Percentiles rank a stretch among this genome's conserved stretches.
Conservation (phyloP, 2,797 vertebrate genomes). For the Carduelis carduelis region DNA sequence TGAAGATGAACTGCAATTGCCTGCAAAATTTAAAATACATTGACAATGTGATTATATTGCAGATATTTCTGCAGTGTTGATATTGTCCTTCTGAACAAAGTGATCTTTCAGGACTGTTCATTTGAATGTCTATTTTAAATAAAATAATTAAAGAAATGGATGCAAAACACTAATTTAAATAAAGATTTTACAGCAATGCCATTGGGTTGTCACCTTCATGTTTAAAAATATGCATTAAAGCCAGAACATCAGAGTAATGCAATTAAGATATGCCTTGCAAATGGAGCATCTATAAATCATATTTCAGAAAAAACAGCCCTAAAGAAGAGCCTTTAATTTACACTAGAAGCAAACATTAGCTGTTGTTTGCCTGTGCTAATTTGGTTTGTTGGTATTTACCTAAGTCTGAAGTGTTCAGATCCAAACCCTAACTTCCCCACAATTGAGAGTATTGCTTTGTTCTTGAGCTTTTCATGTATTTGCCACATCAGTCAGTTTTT, state of each 20-base stretch:
- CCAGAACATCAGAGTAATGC: neutral
- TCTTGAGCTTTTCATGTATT: neutral
- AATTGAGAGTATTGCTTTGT: neutral
- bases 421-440: neutral
- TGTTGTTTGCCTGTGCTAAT: neutral
- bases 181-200: neutral
- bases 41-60: neutral
- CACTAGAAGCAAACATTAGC: neutral
- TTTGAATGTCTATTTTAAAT: neutral
- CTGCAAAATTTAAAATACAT: neutral
- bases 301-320: neutral
- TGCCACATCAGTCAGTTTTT: neutral
- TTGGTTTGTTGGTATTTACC: neutral
- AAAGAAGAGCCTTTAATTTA: neutral
- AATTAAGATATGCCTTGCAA: neutral
- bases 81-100: neutral
- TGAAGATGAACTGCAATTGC: slow-evolving; percentile 14
- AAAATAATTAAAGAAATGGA: neutral
- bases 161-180: slow-evolving; percentile 5
- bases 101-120: neutral
- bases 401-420: neutral
- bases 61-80: neutral
- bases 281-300: neutral
- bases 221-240: neutral
- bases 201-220: neutral